Evolutionary conservation across 1,140 invertebrate genomes (phyloP).

Genomic region (Musca domestica): DNA sequence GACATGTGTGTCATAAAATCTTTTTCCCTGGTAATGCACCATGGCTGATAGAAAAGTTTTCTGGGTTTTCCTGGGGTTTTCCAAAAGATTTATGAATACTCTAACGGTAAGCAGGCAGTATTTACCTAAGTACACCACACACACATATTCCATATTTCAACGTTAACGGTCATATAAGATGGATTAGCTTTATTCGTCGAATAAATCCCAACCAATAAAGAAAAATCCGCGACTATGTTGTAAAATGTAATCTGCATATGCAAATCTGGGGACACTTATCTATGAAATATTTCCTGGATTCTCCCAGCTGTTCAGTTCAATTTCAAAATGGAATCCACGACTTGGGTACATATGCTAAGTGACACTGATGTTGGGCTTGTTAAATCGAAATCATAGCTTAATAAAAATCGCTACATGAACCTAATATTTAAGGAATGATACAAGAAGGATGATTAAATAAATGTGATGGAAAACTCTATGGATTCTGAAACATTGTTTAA

Average conservation of each 20-base stretch:
- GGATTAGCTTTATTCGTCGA: background rate
- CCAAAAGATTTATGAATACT: slow-evolving; percentile 40
- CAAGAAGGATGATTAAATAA: no score
- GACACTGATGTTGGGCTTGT: no score
- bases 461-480: no score
- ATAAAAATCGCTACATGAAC: no score
- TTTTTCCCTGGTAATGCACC: background rate
- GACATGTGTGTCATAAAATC: background rate
- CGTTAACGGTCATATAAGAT: background rate
- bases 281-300: background rate
- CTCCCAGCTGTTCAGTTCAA: background rate
- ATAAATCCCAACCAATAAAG: slow-evolving; percentile 14
- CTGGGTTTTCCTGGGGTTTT: slow-evolving; percentile 47
- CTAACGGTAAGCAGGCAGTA: background rate
- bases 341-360: no score
- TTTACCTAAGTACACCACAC: background rate
- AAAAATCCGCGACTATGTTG: background rate
- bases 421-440: no score
- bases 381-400: no score
- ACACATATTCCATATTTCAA: background rate
- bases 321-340: no score
- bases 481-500: no score
- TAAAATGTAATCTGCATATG: background rate
- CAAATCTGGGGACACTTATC: background rate
- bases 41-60: slow-evolving; percentile 37